Evolutionary conservation across 2,888 invertebrate genomes (phyloP).

Genomic region (Shargacucullia verbasci): DNA sequence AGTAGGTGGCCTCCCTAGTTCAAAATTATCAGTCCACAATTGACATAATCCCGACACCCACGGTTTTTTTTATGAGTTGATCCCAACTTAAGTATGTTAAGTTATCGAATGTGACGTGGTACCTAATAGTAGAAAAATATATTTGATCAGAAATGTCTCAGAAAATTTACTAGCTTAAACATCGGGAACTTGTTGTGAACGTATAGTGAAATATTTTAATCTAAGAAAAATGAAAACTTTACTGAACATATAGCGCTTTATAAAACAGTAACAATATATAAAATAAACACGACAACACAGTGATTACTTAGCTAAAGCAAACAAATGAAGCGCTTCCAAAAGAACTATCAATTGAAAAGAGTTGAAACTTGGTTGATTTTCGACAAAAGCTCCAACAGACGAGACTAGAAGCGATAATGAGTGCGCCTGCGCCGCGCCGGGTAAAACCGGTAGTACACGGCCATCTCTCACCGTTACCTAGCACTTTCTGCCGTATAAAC

Average conservation of each 20-base stretch:
- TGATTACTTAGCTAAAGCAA: slow-evolving; percentile 50
- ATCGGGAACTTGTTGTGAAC: no score
- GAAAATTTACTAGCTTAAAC: neutral
- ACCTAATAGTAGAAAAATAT: slow-evolving; percentile 38
- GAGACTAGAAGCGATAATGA: slow-evolving; percentile 77
- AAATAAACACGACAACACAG: slow-evolving; percentile 34
- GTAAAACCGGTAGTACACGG: slow-evolving; percentile 86
- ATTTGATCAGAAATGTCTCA: slow-evolving; percentile 40
- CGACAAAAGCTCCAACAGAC: slow-evolving; percentile 74
- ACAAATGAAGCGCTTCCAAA: slow-evolving; percentile 42
- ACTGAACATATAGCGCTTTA: slow-evolving; percentile 2
- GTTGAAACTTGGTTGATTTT: slow-evolving; percentile 66
- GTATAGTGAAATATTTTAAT: no score
- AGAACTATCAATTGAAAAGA: slow-evolving; percentile 54
- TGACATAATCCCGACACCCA: slow-evolving; percentile 58
- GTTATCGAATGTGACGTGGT: slow-evolving; percentile 44
- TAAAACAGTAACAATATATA: slow-evolving; percentile 22
- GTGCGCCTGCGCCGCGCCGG: slow-evolving; percentile 64
- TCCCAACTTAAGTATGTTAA: slow-evolving; percentile 48
- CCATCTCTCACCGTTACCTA: slow-evolving; percentile 83
- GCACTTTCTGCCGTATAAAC: slow-evolving; percentile 80
- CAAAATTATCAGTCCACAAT: slow-evolving; percentile 56
- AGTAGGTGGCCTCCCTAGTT: slow-evolving; percentile 53
- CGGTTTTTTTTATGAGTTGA: slow-evolving; percentile 49
- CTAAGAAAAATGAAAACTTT: no score